Percentiles rank a stretch among this genome's conserved stretches.
Conservation (phyloP, 1,140 invertebrate species). For the Temnothorax curvispinosus region DNA sequence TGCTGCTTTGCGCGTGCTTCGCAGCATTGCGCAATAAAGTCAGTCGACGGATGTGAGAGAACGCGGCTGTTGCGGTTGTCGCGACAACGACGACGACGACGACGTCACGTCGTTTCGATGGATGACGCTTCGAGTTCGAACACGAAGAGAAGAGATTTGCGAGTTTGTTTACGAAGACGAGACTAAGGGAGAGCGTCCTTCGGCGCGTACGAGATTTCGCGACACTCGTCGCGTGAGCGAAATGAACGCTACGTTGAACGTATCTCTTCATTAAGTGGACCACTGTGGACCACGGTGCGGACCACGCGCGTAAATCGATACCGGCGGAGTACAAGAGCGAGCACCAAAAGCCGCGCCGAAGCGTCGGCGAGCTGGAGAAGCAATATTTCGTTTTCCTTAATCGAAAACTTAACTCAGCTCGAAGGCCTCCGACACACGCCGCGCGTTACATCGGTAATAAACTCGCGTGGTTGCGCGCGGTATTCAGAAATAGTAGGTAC, state of each 20-base stretch:
- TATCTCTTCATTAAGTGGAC: conserved; percentile 39
- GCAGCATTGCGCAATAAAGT: conserved; percentile 72
- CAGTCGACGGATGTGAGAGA: conserved; percentile 70
- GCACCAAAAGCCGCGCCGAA: neutral
- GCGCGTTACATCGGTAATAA: neutral
- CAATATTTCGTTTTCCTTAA: conserved; percentile 13
- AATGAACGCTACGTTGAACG: neutral
- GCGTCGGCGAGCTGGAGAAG: neutral
- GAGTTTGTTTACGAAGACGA: conserved; percentile 17
- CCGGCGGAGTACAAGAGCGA: neutral
- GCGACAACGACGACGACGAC: neutral
- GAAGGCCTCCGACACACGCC: neutral
- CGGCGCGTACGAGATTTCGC: neutral
- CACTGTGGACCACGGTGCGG: too few species aligned
- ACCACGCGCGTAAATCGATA: neutral
- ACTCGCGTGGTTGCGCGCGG: neutral
- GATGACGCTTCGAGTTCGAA: conserved; percentile 48
- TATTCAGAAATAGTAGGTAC: neutral
- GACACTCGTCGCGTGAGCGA: conserved; percentile 24
- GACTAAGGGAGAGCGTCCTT: neutral
- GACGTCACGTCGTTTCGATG: conserved; percentile 25
- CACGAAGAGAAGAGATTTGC: neutral
- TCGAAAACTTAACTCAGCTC: conserved; percentile 10
- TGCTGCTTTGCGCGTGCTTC: conserved; percentile 30
- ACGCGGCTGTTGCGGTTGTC: conserved; percentile 41